Base-by-base conservation (phyloP, 2,888 invertebrate species). In the Pardosa pseudoannulata region DNA sequence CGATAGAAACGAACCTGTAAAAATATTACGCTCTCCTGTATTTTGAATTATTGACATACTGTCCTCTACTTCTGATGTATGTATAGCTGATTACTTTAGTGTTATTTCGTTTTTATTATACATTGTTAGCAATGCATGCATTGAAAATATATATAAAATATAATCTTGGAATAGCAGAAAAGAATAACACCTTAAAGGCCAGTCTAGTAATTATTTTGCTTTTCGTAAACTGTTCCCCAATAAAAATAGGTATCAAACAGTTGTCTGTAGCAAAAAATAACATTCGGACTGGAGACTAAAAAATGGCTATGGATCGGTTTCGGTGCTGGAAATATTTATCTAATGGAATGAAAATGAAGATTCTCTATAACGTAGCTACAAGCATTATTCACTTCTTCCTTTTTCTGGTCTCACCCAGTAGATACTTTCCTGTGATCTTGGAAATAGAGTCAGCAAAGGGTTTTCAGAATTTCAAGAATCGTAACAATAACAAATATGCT, bases 241-340 rank as follows among this genome's bases (percentile, higher is more conserved):
- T 72, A 83, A 83, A 72, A 65, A 72, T 67, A 81, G 29, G 46
- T 64, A 65, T 27, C 39, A 39, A 78, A 82, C 62, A 70, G 41
- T 75, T 70, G 71, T 50, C n/a, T n/a, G n/a, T n/a, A 46, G 28
- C 56, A 83, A 78, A 83, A 78, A 41, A 78, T 31, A 56, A 23
- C n/a, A 50, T 41, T 31, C 16, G 7, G 31, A 41, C 36, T 67
- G 50, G 23, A 41, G 68, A 56, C 28, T 27, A 76, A 46, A 82
- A 78, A 67, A n/a, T n/a, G 23, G n/a, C n/a, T n/a, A 36, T 5
- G 31, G 31, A 71, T 39, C 46, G n/a, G 46, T 36, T 62, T 62
- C 64, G 72, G 29, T 56, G 31, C 83, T 67, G 68, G 78, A 85
- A 85, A 85, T 85, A 85, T 79, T 85, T 85, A 78, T 79, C 83